phyloP scores from a whole-genome alignment of 2,797 vertebrate genomes.

The Lophius americanus region DNA sequence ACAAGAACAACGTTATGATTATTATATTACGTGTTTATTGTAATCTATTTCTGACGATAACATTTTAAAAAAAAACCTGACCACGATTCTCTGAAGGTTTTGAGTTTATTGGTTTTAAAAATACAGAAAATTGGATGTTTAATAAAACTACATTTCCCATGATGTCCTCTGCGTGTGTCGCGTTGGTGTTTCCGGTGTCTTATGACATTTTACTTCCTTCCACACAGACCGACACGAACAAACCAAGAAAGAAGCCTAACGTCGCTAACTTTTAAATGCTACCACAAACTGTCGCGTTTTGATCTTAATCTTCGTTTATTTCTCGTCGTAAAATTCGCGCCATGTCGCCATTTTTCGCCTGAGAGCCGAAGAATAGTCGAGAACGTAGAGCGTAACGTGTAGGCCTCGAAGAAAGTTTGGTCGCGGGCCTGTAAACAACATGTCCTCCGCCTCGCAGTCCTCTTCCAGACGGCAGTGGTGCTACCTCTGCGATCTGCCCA shows the following conservation, averaged over 20 bases:
- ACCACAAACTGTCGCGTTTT: conserved; percentile 3
- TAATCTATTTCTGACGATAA: too few species aligned
- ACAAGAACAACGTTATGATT: too few species aligned
- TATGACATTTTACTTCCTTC: conserved; percentile 81
- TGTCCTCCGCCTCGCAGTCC: conserved; percentile 86
- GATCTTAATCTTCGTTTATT: background rate
- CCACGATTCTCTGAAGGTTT: too few species aligned
- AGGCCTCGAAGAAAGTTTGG: conserved; percentile 81
- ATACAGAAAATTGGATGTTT: too few species aligned
- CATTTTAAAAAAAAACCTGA: background rate
- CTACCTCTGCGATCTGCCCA: conserved; percentile 93
- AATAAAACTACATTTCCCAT: conserved; percentile 68
- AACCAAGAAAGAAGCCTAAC: conserved; percentile 69
- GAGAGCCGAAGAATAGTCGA: conserved; percentile 41
- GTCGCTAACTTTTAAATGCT: conserved; percentile 64
- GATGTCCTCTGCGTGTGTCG: conserved; percentile 7
- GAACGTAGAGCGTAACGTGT: conserved; percentile 53
- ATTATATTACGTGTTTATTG: too few species aligned
- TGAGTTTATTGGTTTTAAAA: too few species aligned
- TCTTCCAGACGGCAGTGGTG: conserved; percentile 92
- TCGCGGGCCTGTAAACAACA: conserved; percentile 81
- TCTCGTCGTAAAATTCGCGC: conserved; percentile 28
- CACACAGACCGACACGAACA: conserved; percentile 74
- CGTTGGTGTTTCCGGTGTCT: conserved; percentile 82
- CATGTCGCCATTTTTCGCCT: conserved; percentile 57